These are phyloP conservation scores for Schrankia costaestrigalis DNA, from an alignment of 2,888 invertebrate species.

Conservation along the genomic window DNA sequence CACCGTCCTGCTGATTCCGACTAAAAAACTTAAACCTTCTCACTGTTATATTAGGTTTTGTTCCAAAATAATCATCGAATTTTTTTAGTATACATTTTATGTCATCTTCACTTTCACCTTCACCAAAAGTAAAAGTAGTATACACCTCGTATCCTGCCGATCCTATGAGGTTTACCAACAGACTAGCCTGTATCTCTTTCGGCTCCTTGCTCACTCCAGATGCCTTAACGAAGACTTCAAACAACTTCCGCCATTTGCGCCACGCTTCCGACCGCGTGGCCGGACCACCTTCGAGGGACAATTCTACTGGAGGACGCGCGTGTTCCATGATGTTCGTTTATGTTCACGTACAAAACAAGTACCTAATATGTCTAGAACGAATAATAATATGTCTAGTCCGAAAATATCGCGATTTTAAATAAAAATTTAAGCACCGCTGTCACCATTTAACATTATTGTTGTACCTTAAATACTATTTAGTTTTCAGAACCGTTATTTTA, in stretches of 20 bases:
- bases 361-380: no score
- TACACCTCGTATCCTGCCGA: slow-evolving; percentile 22
- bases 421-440: no score
- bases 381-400: no score
- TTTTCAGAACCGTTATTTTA: no score
- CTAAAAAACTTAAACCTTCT: slow-evolving; percentile 22
- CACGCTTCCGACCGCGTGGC: background rate
- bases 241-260: background rate
- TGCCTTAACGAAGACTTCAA: background rate
- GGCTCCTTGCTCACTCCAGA: background rate
- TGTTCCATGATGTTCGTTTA: background rate
- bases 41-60: slow-evolving; percentile 19
- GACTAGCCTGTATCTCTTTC: background rate
- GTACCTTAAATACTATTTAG: no score
- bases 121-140: slow-evolving; percentile 15
- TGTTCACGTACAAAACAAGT: no score
- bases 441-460: no score
- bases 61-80: slow-evolving; percentile 22
- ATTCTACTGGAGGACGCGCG: background rate
- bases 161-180: slow-evolving; percentile 27
- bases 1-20: slow-evolving; percentile 19
- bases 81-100: slow-evolving; percentile 16
- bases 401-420: no score
- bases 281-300: background rate
- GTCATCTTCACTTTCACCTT: slow-evolving; percentile 13